phyloP scores from a whole-genome alignment of 2,113 vertebrate genomes.

The Ellobius talpinus region DNA sequence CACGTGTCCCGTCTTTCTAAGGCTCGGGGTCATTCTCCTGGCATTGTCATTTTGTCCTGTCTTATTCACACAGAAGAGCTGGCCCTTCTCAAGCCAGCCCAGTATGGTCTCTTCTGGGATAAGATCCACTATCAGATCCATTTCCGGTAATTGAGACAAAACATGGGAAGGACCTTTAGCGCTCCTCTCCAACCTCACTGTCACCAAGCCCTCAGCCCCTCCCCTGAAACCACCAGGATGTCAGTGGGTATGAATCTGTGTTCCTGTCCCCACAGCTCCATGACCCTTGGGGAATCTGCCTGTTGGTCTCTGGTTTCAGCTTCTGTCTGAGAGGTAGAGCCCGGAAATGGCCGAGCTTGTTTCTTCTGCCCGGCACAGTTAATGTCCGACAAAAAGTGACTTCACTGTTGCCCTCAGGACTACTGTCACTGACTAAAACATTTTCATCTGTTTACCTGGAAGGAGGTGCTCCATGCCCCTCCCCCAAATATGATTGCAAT shows the following conservation, averaged over 20 bases:
- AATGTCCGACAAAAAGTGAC: too few species aligned
- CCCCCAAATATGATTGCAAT: background rate
- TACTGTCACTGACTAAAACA: fast-evolving
- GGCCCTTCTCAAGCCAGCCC: background rate
- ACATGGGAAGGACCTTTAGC: background rate
- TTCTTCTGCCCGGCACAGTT: background rate
- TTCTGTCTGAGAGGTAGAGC: background rate
- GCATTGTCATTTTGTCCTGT: background rate
- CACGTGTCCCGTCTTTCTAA: background rate
- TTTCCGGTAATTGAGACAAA: background rate
- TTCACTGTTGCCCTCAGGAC: background rate
- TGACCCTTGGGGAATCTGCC: background rate
- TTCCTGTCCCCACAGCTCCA: background rate
- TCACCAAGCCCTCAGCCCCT: background rate
- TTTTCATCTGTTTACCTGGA: background rate
- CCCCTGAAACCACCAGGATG: background rate
- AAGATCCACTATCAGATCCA: background rate
- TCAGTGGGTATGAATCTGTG: background rate
- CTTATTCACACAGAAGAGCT: background rate
- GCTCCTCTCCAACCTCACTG: background rate
- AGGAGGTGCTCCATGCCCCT: background rate
- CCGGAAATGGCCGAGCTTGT: background rate
- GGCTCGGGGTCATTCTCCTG: background rate
- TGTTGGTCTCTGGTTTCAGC: background rate
- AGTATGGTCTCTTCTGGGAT: background rate